Percentiles rank a stretch among this genome's conserved stretches.
phyloP scores from a whole-genome alignment of 2,113 vertebrate species.

The Origma solitaria region DNA sequence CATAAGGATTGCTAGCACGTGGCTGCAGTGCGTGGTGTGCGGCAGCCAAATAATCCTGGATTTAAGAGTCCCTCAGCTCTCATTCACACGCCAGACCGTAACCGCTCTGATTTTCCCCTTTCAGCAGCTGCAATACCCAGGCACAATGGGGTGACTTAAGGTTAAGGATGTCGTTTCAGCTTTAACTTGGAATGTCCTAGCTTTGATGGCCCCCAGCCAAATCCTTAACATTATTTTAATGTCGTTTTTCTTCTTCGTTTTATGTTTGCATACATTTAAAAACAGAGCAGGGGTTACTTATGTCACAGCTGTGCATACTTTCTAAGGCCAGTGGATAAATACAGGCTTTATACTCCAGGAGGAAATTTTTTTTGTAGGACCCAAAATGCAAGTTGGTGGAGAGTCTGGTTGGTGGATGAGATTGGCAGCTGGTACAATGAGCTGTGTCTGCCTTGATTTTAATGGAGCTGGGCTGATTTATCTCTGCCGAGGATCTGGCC shows the following conservation, averaged over 20 bases:
- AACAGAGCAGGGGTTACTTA: conserved; percentile 60
- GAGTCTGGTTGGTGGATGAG: conserved; percentile 15
- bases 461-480: neutral
- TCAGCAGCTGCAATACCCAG: conserved; percentile 67
- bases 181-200: conserved; percentile 63
- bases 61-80: conserved; percentile 68
- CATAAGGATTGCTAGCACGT: conserved; percentile 56
- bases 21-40: conserved; percentile 60
- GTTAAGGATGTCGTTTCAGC: conserved; percentile 65
- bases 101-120: conserved; percentile 67
- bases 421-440: neutral
- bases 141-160: conserved; percentile 69
- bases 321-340: conserved; percentile 51
- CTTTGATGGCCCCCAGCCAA: conserved; percentile 50
- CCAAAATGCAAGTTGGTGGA: neutral
- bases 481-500: neutral
- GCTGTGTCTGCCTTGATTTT: neutral
- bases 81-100: conserved; percentile 65
- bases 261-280: conserved; percentile 64
- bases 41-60: conserved; percentile 66
- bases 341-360: conserved; percentile 52
- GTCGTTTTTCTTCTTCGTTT: conserved; percentile 61
- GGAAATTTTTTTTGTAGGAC: neutral
- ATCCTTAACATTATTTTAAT: conserved; percentile 66
- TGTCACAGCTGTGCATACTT: conserved; percentile 68